Conservation (phyloP, 64 coral and sea anemone species). For the Exaiptasia diaphana region DNA sequence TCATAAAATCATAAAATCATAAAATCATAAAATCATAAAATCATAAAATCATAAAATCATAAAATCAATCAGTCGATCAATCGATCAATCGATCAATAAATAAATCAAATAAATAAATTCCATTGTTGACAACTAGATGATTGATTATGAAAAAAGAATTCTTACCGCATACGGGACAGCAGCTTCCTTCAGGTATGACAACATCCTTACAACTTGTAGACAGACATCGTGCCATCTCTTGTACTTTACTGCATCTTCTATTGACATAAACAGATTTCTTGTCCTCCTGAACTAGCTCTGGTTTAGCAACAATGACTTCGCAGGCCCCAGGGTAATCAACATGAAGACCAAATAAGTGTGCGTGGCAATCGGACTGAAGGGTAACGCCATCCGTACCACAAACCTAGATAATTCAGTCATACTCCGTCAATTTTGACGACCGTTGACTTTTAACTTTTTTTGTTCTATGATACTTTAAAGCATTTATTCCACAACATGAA, state of each 20-base stretch:
- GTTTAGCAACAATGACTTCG: slow-evolving; percentile 32
- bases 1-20: too few relatives aligned
- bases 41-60: too few relatives aligned
- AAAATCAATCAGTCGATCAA: too few relatives aligned
- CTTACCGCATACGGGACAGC: slow-evolving; percentile 78
- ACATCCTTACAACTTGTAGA: slow-evolving; percentile 5
- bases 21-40: too few relatives aligned
- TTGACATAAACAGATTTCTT: not conserved
- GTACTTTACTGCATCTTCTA: slow-evolving; percentile 50
- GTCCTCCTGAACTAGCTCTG: slow-evolving; percentile 2
- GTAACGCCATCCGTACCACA: slow-evolving; percentile 72
- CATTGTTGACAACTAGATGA: too few relatives aligned
- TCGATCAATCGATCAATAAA: too few relatives aligned
- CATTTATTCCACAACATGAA: too few relatives aligned
- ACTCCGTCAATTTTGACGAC: not conserved
- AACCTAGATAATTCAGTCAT: slow-evolving; percentile 42
- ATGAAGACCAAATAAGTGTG: slow-evolving; percentile 33
- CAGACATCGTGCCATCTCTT: slow-evolving; percentile 22
- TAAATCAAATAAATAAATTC: not conserved
- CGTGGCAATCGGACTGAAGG: slow-evolving; percentile 35
- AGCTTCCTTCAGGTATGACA: slow-evolving; percentile 78
- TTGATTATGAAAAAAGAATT: too few relatives aligned
- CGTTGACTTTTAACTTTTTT: not conserved
- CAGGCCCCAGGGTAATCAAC: slow-evolving; percentile 79
- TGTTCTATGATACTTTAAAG: too few relatives aligned